Evolutionary conservation across 2,888 invertebrate genomes (phyloP).

Genomic region (Brachyptera risi): DNA sequence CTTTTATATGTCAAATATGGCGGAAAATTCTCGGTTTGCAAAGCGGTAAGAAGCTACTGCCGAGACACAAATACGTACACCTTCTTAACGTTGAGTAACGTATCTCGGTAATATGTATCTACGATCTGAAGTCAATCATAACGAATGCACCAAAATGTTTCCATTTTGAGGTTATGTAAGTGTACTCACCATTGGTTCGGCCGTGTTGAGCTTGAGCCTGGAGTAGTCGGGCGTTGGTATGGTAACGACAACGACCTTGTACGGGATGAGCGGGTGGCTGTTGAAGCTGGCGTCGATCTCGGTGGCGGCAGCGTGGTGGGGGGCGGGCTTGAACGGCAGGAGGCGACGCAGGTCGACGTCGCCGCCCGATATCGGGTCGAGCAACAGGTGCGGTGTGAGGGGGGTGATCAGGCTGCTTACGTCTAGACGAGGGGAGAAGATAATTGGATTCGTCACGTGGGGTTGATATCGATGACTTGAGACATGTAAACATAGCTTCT

Average conservation of each 20-base stretch:
- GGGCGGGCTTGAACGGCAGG: constrained; percentile 70
- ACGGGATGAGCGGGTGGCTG: constrained; percentile 70
- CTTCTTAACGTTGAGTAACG: too few relatives aligned
- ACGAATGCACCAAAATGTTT: background rate
- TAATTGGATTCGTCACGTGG: too few relatives aligned
- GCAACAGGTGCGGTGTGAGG: background rate
- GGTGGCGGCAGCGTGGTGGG: constrained; percentile 78
- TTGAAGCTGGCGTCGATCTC: constrained; percentile 81
- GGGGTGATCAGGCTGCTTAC: background rate
- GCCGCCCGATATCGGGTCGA: constrained; percentile 6
- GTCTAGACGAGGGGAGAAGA: too few relatives aligned
- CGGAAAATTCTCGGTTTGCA: too few relatives aligned
- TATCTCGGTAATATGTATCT: too few relatives aligned
- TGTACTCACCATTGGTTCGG: constrained; percentile 62
- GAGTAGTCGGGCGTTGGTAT: constrained; percentile 73
- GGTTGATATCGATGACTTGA: too few relatives aligned
- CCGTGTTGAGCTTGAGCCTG: constrained; percentile 64
- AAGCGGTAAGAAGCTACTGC: too few relatives aligned
- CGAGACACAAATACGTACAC: too few relatives aligned
- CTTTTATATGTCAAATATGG: too few relatives aligned
- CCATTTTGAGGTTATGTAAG: too few relatives aligned
- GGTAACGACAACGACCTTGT: constrained; percentile 58
- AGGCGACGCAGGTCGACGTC: constrained; percentile 69
- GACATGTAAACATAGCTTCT: too few relatives aligned
- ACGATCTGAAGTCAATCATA: background rate